Evolutionary conservation across 2,113 vertebrate species (phyloP).

Genomic region (Hemiscyllium ocellatum): DNA sequence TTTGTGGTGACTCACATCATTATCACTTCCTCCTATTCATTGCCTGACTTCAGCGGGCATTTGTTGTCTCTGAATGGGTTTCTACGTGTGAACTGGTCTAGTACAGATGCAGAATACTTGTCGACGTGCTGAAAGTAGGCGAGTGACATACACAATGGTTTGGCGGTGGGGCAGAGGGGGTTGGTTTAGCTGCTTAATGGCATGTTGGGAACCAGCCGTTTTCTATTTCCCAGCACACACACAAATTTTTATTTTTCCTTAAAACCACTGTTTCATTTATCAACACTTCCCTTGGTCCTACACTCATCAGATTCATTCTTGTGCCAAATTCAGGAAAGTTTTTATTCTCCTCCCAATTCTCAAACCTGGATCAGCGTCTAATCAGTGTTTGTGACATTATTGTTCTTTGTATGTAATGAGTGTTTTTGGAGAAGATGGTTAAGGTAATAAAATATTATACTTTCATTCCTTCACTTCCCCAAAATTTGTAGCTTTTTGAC

Average conservation of each 20-base stretch:
- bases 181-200: background rate
- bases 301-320: background rate
- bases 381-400: background rate
- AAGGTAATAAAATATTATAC: background rate
- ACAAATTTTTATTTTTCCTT: background rate
- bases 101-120: background rate
- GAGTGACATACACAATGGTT: background rate
- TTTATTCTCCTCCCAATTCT: background rate
- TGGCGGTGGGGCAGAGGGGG: too few species aligned
- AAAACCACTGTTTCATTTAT: background rate
- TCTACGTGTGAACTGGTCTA: conserved; percentile 21
- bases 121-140: conserved; percentile 17
- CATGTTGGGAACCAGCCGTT: background rate
- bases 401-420: background rate
- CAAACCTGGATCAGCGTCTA: background rate
- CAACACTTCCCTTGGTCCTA: background rate
- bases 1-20: conserved; percentile 24
- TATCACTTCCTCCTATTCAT: conserved; percentile 31
- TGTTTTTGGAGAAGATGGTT: background rate
- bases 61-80: conserved; percentile 27
- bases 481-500: background rate
- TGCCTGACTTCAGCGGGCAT: background rate
- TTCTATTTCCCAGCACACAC: conserved; percentile 8
- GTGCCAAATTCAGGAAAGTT: background rate
- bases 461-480: background rate